Base-by-base conservation (phyloP, 1,140 invertebrate genomes). In the Penaeus vannamei region DNA sequence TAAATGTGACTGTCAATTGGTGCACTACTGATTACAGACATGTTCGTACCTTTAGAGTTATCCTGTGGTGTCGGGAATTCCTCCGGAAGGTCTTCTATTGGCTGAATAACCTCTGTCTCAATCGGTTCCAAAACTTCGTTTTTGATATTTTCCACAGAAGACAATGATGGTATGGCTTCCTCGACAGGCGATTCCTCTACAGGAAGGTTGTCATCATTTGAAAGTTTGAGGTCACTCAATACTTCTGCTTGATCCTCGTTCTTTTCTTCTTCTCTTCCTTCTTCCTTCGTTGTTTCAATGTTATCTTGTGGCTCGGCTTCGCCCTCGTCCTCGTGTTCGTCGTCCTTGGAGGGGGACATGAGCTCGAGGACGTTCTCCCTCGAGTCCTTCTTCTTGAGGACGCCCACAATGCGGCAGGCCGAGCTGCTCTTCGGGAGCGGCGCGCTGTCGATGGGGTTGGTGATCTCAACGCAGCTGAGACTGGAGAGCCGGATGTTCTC, bases 401-500 rank as follows among this genome's bases (percentile, higher is more conserved):
- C 87, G 23, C 87, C 87, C 20, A 89, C 87, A 64, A 89, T 89
- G 59, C 87, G 81, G 36, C 87, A 89, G 20, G 87, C 60, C 14
- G 87, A 85, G 22, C 36, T 53, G n/a, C 72, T 76, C 26, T 76
- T 76, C 26, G 42, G 29, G n/a, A 32, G 32, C 22, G 81, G 12
- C 17, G 72, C 32, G 17, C 82, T 36, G 60, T 89, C 82, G 22
- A 46, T 26, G n/a, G 82, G 23, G 60, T 80, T 80, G 26, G 69
- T 29, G 59, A 89, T 84, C 72, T 89, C 87, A 17, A 89, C 87
- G 64, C 82, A 85, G 72, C 69, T 84, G n/a, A 89, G 61, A 42
- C 87, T 89, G 60, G 87, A 89, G 53, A 89, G 82, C 26, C 87
- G 87, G 23, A 89, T 89, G 72, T 89, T 89, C 60, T 89, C 87